Percentiles rank a stretch among this genome's conserved stretches.
These are phyloP conservation scores for Aphaenogaster rudis DNA, from an alignment of 1,140 invertebrate genomes.

Conservation along the genomic window DNA sequence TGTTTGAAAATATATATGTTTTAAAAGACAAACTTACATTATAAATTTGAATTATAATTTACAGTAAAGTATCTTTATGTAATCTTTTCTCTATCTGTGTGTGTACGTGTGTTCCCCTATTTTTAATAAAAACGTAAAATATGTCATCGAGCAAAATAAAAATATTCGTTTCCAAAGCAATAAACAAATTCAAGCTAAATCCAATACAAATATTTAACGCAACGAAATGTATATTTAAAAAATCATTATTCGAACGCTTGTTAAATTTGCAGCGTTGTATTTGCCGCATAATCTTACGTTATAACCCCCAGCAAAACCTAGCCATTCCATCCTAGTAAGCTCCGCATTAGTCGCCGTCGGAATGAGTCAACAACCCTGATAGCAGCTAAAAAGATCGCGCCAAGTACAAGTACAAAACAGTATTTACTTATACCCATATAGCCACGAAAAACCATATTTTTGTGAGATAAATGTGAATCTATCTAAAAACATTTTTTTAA, in stretches of 20 bases:
- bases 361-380: constrained; percentile 56
- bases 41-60: neutral
- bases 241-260: constrained; percentile 19
- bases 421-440: constrained; percentile 30
- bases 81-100: neutral
- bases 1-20: neutral
- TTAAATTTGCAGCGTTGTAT: constrained; percentile 19
- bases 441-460: constrained; percentile 10
- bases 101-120: neutral
- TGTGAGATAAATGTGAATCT: neutral
- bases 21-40: neutral
- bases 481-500: constrained; percentile 18
- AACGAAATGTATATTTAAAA: neutral
- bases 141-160: neutral
- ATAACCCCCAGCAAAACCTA: constrained; percentile 31
- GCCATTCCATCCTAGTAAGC: neutral
- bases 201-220: neutral
- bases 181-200: neutral
- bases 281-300: constrained; percentile 51
- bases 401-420: constrained; percentile 61
- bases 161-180: neutral
- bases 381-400: constrained; percentile 22
- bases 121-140: constrained; percentile 12
- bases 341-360: constrained; percentile 52
- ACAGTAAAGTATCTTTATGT: neutral